Evolutionary conservation across 1,140 invertebrate genomes (phyloP).

Genomic region (Frieseomelitta varia): DNA sequence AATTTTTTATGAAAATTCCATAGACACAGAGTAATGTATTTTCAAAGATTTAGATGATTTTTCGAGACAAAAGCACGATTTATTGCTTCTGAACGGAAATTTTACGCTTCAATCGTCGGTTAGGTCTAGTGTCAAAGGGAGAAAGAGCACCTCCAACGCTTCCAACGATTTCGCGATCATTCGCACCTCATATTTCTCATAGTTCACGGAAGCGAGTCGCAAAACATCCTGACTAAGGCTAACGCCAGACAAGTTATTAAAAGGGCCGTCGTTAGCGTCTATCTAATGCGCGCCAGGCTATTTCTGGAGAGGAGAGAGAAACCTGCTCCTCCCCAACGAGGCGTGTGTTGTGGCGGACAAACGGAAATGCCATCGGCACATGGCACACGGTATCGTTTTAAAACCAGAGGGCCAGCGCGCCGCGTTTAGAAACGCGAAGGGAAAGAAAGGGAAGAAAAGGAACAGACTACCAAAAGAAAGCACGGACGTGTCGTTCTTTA

Average conservation of each 20-base stretch:
- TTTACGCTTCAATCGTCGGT: background rate
- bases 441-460: background rate
- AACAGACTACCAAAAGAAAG: background rate
- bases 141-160: no score
- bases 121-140: no score
- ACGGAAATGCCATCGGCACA: conserved; percentile 28
- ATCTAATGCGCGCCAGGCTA: conserved; percentile 45
- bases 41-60: no score
- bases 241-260: conserved; percentile 57
- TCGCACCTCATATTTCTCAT: background rate
- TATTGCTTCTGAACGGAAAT: background rate
- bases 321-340: conserved; percentile 37
- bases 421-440: conserved; percentile 39
- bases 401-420: conserved; percentile 42
- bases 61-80: no score
- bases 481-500: background rate
- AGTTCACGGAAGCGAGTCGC: background rate
- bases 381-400: conserved; percentile 43
- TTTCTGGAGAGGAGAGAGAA: conserved; percentile 57
- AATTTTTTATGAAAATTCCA: no score
- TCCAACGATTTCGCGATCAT: no score
- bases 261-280: conserved; percentile 45
- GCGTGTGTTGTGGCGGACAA: background rate
- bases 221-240: conserved; percentile 12
- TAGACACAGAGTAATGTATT: no score